phyloP scores from a whole-genome alignment of 2,113 vertebrate genomes.

The Thalassarche chlororhynchos region DNA sequence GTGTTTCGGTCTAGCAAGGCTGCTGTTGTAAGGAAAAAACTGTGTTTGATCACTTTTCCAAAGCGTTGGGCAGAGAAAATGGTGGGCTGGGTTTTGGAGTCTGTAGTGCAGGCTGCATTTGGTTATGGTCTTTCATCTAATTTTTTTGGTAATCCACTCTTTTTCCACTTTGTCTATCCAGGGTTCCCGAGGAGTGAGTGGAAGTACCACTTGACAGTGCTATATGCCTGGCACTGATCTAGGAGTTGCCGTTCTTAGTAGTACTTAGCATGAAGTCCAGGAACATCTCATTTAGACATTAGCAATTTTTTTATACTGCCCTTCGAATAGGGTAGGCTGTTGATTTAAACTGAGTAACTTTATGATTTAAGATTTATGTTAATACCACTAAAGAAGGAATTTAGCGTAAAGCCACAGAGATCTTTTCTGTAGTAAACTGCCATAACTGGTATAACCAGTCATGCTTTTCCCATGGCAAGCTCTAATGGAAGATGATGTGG shows the following conservation, averaged over 20 bases:
- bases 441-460: conserved; percentile 35
- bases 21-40: not conserved
- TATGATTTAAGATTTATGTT: not conserved
- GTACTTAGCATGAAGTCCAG: not conserved
- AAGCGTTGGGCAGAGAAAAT: not conserved
- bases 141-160: not conserved
- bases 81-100: not conserved
- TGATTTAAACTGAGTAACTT: not conserved
- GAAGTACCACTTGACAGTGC: not conserved
- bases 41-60: not conserved
- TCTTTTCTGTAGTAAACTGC: not conserved
- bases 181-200: not conserved
- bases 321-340: not conserved
- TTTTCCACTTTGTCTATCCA: not conserved
- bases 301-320: not conserved
- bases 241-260: not conserved
- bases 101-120: not conserved
- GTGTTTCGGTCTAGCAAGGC: not conserved
- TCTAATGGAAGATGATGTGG: not conserved
- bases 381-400: not conserved
- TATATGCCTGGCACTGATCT: not conserved
- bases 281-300: not conserved
- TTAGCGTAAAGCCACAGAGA: not conserved
- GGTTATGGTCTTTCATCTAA: not conserved
- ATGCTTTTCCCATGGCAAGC: not conserved